Base-by-base conservation (phyloP, 2,888 invertebrate species). In the Scrobipalpa costella region DNA sequence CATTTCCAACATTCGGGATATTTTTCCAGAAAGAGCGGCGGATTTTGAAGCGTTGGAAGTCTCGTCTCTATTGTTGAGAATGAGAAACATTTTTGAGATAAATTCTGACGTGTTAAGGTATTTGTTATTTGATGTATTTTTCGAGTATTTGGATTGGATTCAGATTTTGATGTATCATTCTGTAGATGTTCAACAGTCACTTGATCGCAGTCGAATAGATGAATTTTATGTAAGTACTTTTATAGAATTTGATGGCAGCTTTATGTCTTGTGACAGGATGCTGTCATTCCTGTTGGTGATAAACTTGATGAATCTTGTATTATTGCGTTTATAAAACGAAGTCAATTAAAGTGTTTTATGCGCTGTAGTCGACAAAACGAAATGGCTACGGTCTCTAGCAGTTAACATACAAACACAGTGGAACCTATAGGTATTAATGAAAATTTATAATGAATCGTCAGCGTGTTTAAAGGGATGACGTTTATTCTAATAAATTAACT, bases 201-300 rank as follows among this genome's bases (percentile, higher is more conserved):
- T 44, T n/a, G n/a, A 44, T 44, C 44, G 44, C 27, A 27, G 27
- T 27, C 27, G 27, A 27, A 27, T 27, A 27, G 5, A 27, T 3
- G 27, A 3, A 27, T 27, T 27, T 27, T 5, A 27, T 5, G 27
- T 5, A 27, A 2, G 27, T 3, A 27, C 27, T 44, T 44, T 44
- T 44, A 6, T 21, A 52, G 13, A 52, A 21, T 1, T 11, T 19
- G 49, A 49, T 9, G 50, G 21, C 13, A 21, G 5, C 21, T 49
- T 49, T 50, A 50, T 19, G 17, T 50, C 50, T 21, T 52, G 50
- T 52, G 21, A 21, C 50, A 52, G 50, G 50, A 21, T 19, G 49
- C 17, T 52, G 19, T 21, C 50, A 11, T 52, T 52, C 50, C 13
- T 52, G 21, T 52, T 21, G 50, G 11, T 21, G 11, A 52, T 52